A percentile compares a stretch with the other conserved stretches of the same genome.
Conservation (phyloP, 2,797 vertebrate genomes). For the Rhinophrynus dorsalis region DNA sequence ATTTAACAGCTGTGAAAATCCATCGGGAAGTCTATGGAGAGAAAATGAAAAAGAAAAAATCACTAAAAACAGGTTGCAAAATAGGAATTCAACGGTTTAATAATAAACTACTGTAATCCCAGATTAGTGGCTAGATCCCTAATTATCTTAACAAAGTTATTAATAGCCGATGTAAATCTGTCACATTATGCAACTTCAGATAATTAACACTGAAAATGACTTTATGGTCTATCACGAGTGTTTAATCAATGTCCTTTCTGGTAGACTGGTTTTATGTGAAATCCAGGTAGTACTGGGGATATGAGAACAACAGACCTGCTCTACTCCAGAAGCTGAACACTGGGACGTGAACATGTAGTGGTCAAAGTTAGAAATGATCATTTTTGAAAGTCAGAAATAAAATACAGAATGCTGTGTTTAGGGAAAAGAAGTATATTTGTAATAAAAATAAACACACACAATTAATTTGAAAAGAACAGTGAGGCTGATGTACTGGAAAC, state of each 20-base stretch:
- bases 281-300: not conserved
- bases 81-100: not conserved
- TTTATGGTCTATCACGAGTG: constrained; percentile 1
- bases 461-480: no score
- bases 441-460: no score
- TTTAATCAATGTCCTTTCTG: constrained; percentile 5
- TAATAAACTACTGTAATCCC: not conserved
- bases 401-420: no score
- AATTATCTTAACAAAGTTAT: constrained; percentile 14
- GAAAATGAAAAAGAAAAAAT: constrained; percentile 40
- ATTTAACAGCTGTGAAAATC: constrained; percentile 95
- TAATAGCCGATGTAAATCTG: constrained; percentile 10
- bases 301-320: no score
- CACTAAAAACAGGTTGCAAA: not conserved
- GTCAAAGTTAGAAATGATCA: no score
- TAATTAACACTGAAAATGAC: constrained; percentile 20
- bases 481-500: no score
- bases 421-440: no score
- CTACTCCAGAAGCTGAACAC: no score
- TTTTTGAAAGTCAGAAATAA: no score
- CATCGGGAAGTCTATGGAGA: constrained; percentile 89
- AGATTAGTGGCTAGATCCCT: not conserved
- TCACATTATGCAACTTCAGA: constrained; percentile 4
- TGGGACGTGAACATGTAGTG: no score
- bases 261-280: not conserved